phyloP scores from a whole-genome alignment of 2,113 vertebrate species.

The Gallinago media region DNA sequence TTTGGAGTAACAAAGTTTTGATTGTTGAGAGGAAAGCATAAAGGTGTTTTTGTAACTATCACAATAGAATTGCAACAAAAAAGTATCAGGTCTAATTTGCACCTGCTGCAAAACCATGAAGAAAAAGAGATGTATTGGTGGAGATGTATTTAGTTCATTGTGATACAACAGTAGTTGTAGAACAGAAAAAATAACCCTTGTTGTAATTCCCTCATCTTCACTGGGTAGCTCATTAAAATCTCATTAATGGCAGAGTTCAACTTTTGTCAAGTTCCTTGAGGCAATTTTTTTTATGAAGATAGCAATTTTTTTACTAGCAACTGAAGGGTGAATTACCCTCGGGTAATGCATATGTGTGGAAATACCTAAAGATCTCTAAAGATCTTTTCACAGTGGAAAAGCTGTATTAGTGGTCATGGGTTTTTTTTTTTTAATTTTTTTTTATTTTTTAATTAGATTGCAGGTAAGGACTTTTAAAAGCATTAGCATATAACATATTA shows the following conservation, averaged over 20 bases:
- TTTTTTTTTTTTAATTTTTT: slow-evolving; percentile 29
- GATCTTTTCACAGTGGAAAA: not conserved
- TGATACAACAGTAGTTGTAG: not conserved
- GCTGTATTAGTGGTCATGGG: not conserved
- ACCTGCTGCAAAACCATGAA: not conserved
- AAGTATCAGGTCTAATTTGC: not conserved
- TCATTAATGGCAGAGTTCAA: slow-evolving; percentile 68
- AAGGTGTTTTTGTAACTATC: slow-evolving; percentile 20
- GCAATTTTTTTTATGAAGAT: slow-evolving; percentile 57
- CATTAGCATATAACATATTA: not conserved
- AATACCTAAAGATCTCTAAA: not conserved
- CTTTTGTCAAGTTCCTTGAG: slow-evolving; percentile 59
- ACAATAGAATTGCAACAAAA: slow-evolving; percentile 34
- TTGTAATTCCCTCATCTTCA: slow-evolving; percentile 12
- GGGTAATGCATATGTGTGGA: not conserved
- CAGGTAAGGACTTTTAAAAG: not conserved
- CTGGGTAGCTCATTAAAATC: slow-evolving; percentile 73
- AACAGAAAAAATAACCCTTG: not conserved
- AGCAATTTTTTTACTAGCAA: slow-evolving; percentile 49
- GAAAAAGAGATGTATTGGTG: not conserved
- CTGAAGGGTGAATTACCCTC: slow-evolving; percentile 47
- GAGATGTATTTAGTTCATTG: not conserved
- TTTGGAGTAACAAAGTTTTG: slow-evolving; percentile 53
- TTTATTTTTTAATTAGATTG: not conserved
- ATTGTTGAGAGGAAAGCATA: slow-evolving; percentile 42